Base-by-base conservation (phyloP, 2,888 invertebrate species). In the Diarsia brunnea region DNA sequence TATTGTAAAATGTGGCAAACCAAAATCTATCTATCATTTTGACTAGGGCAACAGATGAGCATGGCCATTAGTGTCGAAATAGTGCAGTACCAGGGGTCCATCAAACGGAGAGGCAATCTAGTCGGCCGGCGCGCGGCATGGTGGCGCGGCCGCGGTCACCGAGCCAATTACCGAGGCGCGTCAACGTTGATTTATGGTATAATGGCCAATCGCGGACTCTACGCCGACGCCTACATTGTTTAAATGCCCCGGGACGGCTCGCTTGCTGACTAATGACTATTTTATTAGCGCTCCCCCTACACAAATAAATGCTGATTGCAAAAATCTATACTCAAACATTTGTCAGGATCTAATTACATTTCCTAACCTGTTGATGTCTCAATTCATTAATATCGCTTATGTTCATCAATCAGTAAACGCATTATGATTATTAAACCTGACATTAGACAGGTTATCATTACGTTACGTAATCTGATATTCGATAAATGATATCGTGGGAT, bases 141-240 rank as follows among this genome's bases (percentile, higher is more conserved):
- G 78, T 68, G 72, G 69, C 72, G 76, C n/a, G 79, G 78, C 89
- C 83, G 90, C 87, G 89, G 91, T 88, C 87, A 84, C 85, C 89
- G 89, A 89, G 88, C 90, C 90, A 95, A 95, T 96, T 95, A 96
- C 94, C 88, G 93, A 89, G 90, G 87, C 90, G 92, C 94, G 95
- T 95, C 95, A 94, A 92, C 94, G 90, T 90, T 95, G 95, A 96
- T 96, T 96, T 96, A 96, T 94, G 94, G 93, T 92, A 92, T 95
- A 95, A 95, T 95, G 92, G 91, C 90, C 90, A 90, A 88, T 88
- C 91, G 89, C 91, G 90, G 85, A 86, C 87, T 75, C 85, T 82
- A 92, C 93, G 94, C 94, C 94, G 84, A 92, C 93, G 94, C 94
- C 94, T 94, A 95, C 95, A 94, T 94, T 95, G 94, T 95, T 94